These are phyloP conservation scores for Hippocampus zosterae DNA, from an alignment of 2,113 vertebrate species.

Conservation along the genomic window DNA sequence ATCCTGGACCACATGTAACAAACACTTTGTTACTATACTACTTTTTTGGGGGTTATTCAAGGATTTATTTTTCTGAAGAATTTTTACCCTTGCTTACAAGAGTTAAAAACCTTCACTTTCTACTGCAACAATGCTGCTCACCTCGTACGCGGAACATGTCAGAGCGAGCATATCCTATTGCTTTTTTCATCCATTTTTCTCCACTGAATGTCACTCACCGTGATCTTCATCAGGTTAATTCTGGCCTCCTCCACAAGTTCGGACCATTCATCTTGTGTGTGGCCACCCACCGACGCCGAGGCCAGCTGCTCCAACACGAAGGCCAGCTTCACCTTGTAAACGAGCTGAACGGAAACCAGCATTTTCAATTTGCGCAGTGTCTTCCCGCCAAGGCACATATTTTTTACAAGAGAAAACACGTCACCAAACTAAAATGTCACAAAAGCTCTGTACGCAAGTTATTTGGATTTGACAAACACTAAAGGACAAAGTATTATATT, in stretches of 20 bases:
- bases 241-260: conserved; percentile 85
- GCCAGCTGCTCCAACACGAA: conserved; percentile 85
- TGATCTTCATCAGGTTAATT: conserved; percentile 85
- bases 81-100: neutral
- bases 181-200: neutral
- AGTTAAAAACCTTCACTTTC: neutral
- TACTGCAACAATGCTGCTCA: neutral
- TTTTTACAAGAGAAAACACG: too few species aligned
- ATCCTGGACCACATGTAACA: conserved; percentile 69
- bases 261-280: conserved; percentile 66
- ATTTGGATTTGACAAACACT: too few species aligned
- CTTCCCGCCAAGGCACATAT: neutral
- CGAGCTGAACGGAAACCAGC: conserved; percentile 73
- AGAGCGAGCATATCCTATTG: neutral
- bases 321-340: conserved; percentile 92
- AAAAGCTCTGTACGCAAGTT: too few species aligned
- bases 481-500: too few species aligned
- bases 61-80: neutral
- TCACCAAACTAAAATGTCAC: too few species aligned
- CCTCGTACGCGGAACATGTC: neutral
- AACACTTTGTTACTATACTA: too few species aligned
- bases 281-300: conserved; percentile 70
- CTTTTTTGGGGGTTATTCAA: neutral
- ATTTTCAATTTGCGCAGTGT: neutral
- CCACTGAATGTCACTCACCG: conserved; percentile 62